These are phyloP conservation scores for Dexiosoma caninum DNA, from an alignment of 2,888 invertebrate species.

Conservation along the genomic window DNA sequence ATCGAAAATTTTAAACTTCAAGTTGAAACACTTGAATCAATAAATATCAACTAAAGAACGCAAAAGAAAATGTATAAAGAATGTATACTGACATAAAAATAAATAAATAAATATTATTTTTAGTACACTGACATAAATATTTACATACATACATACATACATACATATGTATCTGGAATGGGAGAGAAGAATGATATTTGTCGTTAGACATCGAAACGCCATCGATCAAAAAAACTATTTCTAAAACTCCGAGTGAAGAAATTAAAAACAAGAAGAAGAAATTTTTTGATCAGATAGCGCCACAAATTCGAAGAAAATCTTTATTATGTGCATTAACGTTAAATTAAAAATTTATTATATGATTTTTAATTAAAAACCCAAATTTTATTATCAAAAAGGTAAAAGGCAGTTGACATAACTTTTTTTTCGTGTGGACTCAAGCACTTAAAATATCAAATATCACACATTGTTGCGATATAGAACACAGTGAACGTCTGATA, in stretches of 20 bases:
- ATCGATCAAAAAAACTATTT: constrained; percentile 37
- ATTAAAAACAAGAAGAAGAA: no score
- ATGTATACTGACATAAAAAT: neutral
- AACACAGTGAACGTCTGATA: neutral
- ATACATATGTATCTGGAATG: no score
- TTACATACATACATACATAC: no score
- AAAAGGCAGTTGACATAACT: neutral
- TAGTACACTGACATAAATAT: neutral
- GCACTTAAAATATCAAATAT: constrained; percentile 49
- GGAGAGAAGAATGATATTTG: constrained; percentile 4
- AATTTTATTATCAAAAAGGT: no score
- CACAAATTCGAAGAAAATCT: constrained; percentile 41
- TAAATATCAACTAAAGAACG: neutral
- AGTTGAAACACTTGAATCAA: constrained; percentile 17
- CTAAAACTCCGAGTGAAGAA: constrained; percentile 24
- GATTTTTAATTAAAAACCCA: neutral
- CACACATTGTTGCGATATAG: neutral
- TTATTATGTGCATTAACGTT: neutral
- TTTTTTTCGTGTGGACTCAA: constrained; percentile 22
- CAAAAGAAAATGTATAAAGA: neutral
- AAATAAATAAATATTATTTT: neutral
- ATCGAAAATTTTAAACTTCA: neutral
- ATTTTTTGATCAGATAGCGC: constrained; percentile 44
- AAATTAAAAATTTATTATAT: constrained; percentile 1
- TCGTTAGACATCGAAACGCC: constrained; percentile 12